These are phyloP conservation scores for Furcula furcula DNA, from an alignment of 2,888 invertebrate genomes.

Conservation along the genomic window DNA sequence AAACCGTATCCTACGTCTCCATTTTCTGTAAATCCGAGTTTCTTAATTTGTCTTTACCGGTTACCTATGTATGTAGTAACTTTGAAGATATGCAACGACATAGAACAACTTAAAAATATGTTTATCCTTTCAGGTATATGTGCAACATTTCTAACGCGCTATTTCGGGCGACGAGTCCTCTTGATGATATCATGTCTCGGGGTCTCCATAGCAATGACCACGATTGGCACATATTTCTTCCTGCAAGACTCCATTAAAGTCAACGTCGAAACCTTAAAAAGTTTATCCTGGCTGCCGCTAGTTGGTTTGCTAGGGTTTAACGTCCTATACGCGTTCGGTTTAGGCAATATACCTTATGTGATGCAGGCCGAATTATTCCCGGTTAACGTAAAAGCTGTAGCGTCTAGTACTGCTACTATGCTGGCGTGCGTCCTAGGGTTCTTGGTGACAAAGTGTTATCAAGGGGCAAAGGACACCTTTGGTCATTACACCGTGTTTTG, in stretches of 20 bases:
- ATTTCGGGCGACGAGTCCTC: slow-evolving; percentile 77
- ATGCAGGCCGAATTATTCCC: slow-evolving; percentile 85
- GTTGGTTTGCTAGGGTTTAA: slow-evolving; percentile 81
- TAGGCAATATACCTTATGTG: slow-evolving; percentile 83
- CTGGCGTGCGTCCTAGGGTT: slow-evolving; percentile 81
- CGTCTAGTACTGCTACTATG: slow-evolving; percentile 81
- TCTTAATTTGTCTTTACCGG: too few species aligned
- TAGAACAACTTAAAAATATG: too few species aligned
- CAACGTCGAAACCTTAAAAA: slow-evolving; percentile 48
- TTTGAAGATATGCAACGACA: too few species aligned
- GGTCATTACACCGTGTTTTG: slow-evolving; percentile 83
- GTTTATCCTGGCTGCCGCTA: slow-evolving; percentile 76
- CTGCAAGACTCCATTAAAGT: slow-evolving; percentile 65
- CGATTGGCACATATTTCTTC: slow-evolving; percentile 78
- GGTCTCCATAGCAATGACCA: slow-evolving; percentile 73
- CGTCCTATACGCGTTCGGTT: slow-evolving; percentile 81
- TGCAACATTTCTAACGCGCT: slow-evolving; percentile 77
- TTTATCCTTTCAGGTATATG: slow-evolving; percentile 56
- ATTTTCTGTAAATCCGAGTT: too few species aligned
- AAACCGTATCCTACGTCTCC: too few species aligned
- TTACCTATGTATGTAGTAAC: too few species aligned
- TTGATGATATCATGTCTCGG: slow-evolving; percentile 78
- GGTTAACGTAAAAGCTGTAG: slow-evolving; percentile 83
- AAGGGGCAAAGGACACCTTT: slow-evolving; percentile 75
- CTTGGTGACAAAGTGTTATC: slow-evolving; percentile 81